phyloP scores from a whole-genome alignment of 2,113 vertebrate species.

The Rynchops niger region DNA sequence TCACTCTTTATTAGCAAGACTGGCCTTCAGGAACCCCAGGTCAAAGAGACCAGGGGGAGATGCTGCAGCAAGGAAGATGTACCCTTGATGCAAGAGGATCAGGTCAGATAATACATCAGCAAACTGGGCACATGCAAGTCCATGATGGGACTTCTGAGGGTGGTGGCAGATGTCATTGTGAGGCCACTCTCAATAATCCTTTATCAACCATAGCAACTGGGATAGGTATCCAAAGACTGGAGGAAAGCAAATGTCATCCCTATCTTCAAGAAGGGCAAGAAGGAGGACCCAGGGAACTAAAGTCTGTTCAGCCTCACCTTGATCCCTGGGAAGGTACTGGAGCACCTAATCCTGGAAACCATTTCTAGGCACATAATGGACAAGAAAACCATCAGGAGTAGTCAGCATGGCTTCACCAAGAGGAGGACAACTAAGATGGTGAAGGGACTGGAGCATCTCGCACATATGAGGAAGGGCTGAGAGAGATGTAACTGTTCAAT shows the following conservation, averaged over 20 bases:
- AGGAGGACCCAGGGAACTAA: background rate
- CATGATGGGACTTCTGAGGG: background rate
- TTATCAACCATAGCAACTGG: fast-evolving
- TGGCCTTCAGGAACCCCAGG: background rate
- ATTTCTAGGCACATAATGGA: background rate
- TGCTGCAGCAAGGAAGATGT: background rate
- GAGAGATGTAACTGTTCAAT: background rate
- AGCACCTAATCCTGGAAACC: background rate
- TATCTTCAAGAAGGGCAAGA: background rate
- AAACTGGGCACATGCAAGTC: background rate
- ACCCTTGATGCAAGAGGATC: background rate
- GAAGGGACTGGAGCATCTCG: background rate
- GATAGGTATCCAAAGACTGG: background rate
- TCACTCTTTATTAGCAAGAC: background rate
- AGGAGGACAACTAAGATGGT: background rate
- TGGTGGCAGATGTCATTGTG: background rate
- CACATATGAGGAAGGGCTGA: background rate
- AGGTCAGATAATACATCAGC: background rate
- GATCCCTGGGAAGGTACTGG: background rate
- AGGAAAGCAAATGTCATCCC: background rate
- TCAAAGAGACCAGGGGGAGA: background rate
- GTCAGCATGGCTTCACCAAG: background rate
- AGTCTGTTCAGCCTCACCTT: background rate
- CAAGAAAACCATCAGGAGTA: background rate
- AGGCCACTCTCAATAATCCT: background rate